Percentiles rank a stretch among this genome's conserved stretches.
Conservation (phyloP, 1,140 invertebrate species). For the Papilio xuthus region DNA sequence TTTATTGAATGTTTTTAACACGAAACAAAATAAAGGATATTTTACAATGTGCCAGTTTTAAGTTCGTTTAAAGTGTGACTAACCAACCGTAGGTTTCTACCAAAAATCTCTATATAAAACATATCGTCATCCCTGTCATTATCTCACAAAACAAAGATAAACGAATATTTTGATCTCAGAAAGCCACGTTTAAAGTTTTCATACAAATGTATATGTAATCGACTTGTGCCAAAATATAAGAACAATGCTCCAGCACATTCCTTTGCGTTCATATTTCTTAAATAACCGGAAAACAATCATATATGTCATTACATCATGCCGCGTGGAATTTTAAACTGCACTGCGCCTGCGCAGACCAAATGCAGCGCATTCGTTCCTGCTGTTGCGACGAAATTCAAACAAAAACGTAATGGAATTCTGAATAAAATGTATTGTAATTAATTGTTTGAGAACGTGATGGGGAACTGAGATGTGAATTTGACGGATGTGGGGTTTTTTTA, state of each 20-base stretch:
- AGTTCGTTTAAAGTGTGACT: too few species aligned
- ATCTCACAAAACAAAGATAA: too few species aligned
- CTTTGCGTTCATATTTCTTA: background rate
- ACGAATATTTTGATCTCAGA: too few species aligned
- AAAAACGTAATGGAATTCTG: background rate
- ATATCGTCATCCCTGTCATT: too few species aligned
- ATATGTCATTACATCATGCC: background rate
- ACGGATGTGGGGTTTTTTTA: background rate
- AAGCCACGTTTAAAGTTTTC: too few species aligned
- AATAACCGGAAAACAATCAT: constrained; percentile 18
- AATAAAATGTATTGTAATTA: constrained; percentile 20
- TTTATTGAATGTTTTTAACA: background rate
- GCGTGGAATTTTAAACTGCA: constrained; percentile 14
- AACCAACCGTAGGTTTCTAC: too few species aligned
- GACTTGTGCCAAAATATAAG: constrained; percentile 2
- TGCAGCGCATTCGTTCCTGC: background rate
- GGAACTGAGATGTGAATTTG: background rate
- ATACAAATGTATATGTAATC: background rate
- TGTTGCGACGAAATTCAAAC: background rate
- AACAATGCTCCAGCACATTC: background rate
- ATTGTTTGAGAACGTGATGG: constrained; percentile 16
- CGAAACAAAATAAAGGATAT: background rate
- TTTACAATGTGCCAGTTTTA: background rate
- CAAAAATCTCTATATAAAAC: too few species aligned
- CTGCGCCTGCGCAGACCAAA: constrained; percentile 4